Conservation (phyloP, 2,888 invertebrate species). For the Nymphalis c-album region DNA sequence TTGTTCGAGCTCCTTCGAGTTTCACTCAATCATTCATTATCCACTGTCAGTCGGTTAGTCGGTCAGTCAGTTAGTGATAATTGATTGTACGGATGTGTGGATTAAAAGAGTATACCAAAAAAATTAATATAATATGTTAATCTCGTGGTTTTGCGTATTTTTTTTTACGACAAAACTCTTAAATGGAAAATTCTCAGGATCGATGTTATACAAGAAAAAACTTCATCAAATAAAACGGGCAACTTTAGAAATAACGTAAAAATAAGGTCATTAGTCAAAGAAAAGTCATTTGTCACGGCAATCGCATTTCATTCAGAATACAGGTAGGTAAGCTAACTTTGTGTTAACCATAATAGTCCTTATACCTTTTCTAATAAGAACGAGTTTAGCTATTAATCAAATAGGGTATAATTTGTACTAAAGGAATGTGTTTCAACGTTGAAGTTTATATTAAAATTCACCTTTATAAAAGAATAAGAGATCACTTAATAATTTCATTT, state of each 20-base stretch:
- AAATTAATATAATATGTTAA: background rate
- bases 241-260: conserved; percentile 41
- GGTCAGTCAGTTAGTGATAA: too few relatives aligned
- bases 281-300: conserved; percentile 55
- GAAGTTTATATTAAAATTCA: conserved; percentile 34
- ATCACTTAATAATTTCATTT: conserved; percentile 20
- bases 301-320: conserved; percentile 48
- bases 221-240: conserved; percentile 32
- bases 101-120: background rate
- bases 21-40: too few relatives aligned
- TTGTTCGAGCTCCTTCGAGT: too few relatives aligned
- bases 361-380: conserved; percentile 32
- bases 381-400: conserved; percentile 1
- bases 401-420: conserved; percentile 6
- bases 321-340: conserved; percentile 44
- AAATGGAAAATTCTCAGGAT: conserved; percentile 21
- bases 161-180: background rate
- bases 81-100: background rate
- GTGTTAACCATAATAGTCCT: conserved; percentile 46
- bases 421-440: conserved; percentile 31
- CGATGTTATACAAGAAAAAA: conserved; percentile 29
- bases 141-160: background rate
- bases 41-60: too few relatives aligned
- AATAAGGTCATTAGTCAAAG: conserved; percentile 58
- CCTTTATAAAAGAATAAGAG: conserved; percentile 18